Conservation (phyloP, 35 echinoderm and acorn worm genomes). For the Nesometra sesokonis region DNA sequence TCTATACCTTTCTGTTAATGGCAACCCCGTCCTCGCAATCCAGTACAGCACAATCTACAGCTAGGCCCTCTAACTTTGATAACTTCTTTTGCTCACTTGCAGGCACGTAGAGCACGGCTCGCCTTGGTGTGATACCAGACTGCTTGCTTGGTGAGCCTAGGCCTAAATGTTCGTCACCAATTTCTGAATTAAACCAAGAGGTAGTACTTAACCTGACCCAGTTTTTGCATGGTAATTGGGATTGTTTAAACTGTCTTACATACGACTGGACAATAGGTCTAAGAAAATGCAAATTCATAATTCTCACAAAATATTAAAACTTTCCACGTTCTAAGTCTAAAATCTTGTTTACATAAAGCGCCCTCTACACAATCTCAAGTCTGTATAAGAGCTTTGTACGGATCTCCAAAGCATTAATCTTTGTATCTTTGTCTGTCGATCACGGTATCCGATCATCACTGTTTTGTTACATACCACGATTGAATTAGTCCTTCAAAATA, state of each 20-base stretch:
- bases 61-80: conserved; percentile 39
- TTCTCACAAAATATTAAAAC: not conserved
- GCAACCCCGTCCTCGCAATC: conserved; percentile 98
- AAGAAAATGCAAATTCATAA: not conserved
- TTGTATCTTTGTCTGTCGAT: no score
- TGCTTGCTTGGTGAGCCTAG: not conserved
- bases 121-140: conserved; percentile 24
- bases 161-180: not conserved
- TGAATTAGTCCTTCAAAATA: no score
- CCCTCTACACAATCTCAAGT: not conserved
- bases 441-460: no score
- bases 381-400: no score
- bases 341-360: not conserved
- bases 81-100: conserved; percentile 70
- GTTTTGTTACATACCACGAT: no score
- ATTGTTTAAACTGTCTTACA: not conserved
- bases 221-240: not conserved
- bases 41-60: conserved; percentile 90
- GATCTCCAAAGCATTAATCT: no score
- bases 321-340: no score
- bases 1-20: conserved; percentile 65
- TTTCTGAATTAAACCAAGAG: not conserved
- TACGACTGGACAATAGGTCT: not conserved
- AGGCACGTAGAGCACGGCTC: conserved; percentile 87
- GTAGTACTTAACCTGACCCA: not conserved